Conservation (phyloP, 1,140 invertebrate species). For the Pteromalus puparum region DNA sequence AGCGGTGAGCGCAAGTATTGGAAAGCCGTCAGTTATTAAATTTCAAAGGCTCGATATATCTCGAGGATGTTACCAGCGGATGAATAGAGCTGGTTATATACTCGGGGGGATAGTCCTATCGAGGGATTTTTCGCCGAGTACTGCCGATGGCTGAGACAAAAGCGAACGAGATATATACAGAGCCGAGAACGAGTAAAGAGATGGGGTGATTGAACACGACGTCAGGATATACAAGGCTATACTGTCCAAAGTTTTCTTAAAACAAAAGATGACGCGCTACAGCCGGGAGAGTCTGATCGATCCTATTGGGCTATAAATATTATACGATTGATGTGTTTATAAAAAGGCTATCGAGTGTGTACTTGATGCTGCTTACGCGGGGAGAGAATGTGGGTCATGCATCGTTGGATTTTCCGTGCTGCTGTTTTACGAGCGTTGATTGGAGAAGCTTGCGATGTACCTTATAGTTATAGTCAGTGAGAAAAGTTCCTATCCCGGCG, state of each 20-base stretch:
- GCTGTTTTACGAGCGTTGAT: not conserved
- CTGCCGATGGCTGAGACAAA: not conserved
- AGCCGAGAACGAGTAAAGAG: not conserved
- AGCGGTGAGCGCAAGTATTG: not conserved
- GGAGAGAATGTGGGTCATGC: not conserved
- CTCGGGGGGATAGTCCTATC: not conserved
- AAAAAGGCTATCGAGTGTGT: too few species aligned
- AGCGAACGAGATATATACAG: not conserved
- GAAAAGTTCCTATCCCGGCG: too few species aligned
- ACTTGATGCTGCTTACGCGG: too few species aligned
- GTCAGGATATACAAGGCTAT: not conserved
- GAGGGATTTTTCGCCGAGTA: not conserved
- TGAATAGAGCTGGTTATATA: not conserved
- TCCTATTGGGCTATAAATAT: not conserved
- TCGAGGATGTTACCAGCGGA: not conserved
- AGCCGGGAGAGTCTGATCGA: not conserved
- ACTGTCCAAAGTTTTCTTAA: not conserved
- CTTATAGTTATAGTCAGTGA: too few species aligned
- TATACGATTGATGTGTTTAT: too few species aligned
- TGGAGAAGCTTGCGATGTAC: not conserved
- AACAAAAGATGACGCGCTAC: not conserved
- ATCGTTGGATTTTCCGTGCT: not conserved
- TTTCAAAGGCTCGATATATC: slow-evolving; percentile 4
- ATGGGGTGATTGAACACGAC: not conserved
- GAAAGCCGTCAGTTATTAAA: slow-evolving; percentile 4